These are phyloP conservation scores for Rhea americana DNA, from an alignment of 2,113 vertebrate genomes.

Conservation along the genomic window DNA sequence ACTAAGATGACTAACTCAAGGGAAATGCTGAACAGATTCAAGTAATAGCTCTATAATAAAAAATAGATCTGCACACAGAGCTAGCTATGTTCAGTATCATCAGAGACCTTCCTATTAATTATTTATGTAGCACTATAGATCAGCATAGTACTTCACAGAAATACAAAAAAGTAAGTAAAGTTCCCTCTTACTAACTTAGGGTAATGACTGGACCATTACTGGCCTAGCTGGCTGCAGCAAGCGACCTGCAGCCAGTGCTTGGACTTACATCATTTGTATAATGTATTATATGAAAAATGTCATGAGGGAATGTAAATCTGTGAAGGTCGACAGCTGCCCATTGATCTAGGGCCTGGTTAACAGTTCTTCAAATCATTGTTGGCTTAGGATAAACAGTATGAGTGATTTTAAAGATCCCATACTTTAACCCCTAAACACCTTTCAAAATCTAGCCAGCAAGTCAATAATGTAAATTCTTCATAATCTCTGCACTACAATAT, in stretches of 20 bases:
- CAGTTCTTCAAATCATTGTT: background rate
- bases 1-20: background rate
- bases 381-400: rapidly evolving
- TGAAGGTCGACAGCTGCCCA: background rate
- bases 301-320: background rate
- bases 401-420: background rate
- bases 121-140: background rate
- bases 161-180: background rate
- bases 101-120: background rate
- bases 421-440: background rate
- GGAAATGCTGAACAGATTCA: slow-evolving; percentile 8
- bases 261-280: rapidly evolving
- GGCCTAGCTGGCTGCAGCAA: rapidly evolving
- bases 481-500: background rate
- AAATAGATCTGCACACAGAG: slow-evolving; percentile 14
- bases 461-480: background rate
- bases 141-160: background rate
- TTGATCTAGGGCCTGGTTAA: background rate
- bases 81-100: background rate
- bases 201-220: background rate
- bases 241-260: background rate
- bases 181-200: background rate
- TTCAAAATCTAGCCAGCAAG: background rate
- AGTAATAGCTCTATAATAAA: slow-evolving; percentile 32
- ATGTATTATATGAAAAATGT: rapidly evolving